Evolutionary conservation across 2,797 vertebrate genomes (phyloP), one percentile per base, ranked within the genome.

Genomic region (Acridotheres tristis): DNA sequence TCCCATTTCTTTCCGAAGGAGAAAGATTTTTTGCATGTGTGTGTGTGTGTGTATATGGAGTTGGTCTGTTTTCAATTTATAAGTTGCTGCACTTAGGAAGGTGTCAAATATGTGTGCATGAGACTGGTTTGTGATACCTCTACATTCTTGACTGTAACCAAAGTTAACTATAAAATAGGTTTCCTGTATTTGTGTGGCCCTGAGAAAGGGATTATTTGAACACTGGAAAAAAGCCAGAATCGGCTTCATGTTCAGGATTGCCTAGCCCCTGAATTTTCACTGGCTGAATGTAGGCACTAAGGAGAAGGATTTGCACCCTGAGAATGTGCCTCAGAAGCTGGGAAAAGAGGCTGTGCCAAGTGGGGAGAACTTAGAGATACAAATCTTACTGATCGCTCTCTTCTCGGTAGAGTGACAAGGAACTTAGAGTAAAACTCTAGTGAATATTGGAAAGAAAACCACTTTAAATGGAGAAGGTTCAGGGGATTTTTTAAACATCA

Each of bases 151-250:
- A 13, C 58, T 75, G 34, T 88, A 88, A 89, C 27, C 11, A 21
- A 75, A 77, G 59, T 51, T 81, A 68, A 38, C 43, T 69, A 16
- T 73, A 58, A 88, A 86, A 72, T 65, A 69, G 30, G 5, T 85
- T 94, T 96, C 48, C 71, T 79, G 47, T 50, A 34, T 50, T 81
- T 86, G 17, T 77, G 74, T 93, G 80, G 58, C 83, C 69, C 30
- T 38, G 57, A 71, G 61, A 69, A 73, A 63, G 29, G 30, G 48
- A 57, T 87, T 75, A 43, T 87, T 72, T 69, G 67, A 87, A 27
- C 36, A 12, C 34, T 73, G 43, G 51, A 62, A 48, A 89, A 55
- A 74, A 77, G 30, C 5, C 43, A 85, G 22, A 72, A 58, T 10
- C 1, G 2, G 7, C 40, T 93, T 78, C 63, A 20, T 66, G 40